phyloP scores from a whole-genome alignment of 2,888 invertebrate species.

The Busseola fusca region DNA sequence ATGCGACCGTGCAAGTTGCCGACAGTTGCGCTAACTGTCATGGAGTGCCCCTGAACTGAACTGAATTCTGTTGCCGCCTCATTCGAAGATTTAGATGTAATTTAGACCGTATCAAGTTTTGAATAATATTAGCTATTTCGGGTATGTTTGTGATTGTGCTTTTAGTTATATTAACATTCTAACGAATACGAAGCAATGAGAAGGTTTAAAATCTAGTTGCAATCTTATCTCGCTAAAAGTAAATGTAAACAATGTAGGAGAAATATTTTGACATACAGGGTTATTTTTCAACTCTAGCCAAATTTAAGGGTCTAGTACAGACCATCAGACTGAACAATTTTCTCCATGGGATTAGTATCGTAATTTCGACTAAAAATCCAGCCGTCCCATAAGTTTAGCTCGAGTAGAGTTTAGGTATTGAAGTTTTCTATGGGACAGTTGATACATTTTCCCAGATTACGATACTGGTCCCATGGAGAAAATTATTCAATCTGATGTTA shows the following conservation, averaged over 20 bases:
- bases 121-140: conserved; percentile 29
- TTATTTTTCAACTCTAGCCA: no score
- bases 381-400: no score
- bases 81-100: conserved; percentile 23
- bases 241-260: neutral
- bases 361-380: no score
- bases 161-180: neutral
- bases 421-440: no score
- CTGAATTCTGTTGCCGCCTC: conserved; percentile 22
- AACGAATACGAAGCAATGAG: neutral
- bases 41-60: conserved; percentile 30
- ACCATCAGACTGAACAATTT: no score
- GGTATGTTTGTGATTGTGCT: neutral
- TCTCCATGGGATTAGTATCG: no score
- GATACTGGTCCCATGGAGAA: no score
- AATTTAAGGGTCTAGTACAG: no score
- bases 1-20: conserved; percentile 43
- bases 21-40: conserved; percentile 42
- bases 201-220: neutral
- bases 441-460: no score
- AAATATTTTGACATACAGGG: neutral
- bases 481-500: no score
- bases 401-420: no score
- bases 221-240: neutral
- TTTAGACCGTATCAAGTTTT: conserved; percentile 32